phyloP scores from a whole-genome alignment of 2,888 invertebrate genomes.

The Melitaea athalia region DNA sequence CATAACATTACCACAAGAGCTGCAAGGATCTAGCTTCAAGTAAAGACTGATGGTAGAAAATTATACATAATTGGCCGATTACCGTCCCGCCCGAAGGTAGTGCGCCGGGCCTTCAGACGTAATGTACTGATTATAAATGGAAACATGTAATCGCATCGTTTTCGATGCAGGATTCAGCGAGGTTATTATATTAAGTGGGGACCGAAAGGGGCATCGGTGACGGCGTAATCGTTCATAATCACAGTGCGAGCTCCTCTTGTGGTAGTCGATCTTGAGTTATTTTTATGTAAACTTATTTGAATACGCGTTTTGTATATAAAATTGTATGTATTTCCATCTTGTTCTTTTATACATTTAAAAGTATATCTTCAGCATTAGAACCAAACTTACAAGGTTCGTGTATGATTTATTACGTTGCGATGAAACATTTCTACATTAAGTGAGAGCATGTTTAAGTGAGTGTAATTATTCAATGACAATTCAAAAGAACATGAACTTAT shows the following conservation, averaged over 20 bases:
- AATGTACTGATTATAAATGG: conserved; percentile 78
- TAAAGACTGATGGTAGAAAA: conserved; percentile 80
- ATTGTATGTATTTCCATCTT: neutral
- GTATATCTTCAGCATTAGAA: neutral
- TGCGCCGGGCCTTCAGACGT: conserved; percentile 49
- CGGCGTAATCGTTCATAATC: conserved; percentile 77
- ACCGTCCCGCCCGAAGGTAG: conserved; percentile 60
- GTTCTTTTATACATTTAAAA: neutral
- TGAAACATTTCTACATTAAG: conserved; percentile 1
- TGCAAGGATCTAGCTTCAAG: conserved; percentile 62
- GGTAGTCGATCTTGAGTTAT: conserved; percentile 34
- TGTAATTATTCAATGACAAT: conserved; percentile 14
- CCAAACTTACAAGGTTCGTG: neutral
- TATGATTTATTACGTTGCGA: neutral
- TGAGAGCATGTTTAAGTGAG: neutral
- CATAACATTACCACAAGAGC: conserved; percentile 62
- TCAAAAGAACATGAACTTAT: neutral
- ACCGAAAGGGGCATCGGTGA: conserved; percentile 73
- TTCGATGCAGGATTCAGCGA: conserved; percentile 73
- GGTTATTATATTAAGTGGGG: conserved; percentile 81
- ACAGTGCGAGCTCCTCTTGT: conserved; percentile 50
- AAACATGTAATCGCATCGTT: conserved; percentile 79
- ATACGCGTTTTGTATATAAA: neutral
- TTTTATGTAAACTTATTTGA: conserved; percentile 19
- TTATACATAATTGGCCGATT: conserved; percentile 81